Evolutionary conservation across 2,888 invertebrate genomes (phyloP).

Genomic region (Eristalis pertinax): DNA sequence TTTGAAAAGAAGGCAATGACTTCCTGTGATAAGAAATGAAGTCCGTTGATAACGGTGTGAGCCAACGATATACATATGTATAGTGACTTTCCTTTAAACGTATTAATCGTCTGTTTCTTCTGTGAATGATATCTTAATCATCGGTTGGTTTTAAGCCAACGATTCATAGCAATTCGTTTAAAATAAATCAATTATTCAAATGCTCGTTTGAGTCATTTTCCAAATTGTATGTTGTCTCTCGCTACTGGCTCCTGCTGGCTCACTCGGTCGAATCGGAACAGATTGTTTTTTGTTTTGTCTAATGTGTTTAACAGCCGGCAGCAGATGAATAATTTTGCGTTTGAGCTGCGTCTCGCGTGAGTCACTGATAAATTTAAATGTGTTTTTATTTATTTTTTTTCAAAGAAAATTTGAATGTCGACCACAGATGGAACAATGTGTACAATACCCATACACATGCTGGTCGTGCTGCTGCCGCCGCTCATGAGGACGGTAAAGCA

Average conservation of each 20-base stretch:
- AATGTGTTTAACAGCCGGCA: slow-evolving; percentile 28
- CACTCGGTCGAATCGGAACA: neutral
- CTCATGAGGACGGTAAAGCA: slow-evolving; percentile 1
- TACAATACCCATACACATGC: neutral
- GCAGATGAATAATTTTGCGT: slow-evolving; percentile 30
- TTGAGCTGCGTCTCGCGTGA: slow-evolving; percentile 20
- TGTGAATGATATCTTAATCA: slow-evolving; percentile 22
- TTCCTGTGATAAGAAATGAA: slow-evolving; percentile 51
- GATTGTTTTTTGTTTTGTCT: slow-evolving; percentile 14
- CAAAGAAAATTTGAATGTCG: slow-evolving; percentile 29
- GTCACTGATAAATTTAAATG: slow-evolving; percentile 57
- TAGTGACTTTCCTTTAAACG: neutral
- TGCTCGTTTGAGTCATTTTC: slow-evolving; percentile 10
- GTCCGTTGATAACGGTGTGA: slow-evolving; percentile 7
- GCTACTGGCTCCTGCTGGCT: neutral
- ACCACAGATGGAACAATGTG: slow-evolving; percentile 17
- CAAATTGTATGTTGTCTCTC: neutral
- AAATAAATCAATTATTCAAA: slow-evolving; percentile 35
- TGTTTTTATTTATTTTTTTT: slow-evolving; percentile 27
- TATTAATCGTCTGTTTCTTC: neutral
- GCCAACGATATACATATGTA: too few relatives aligned
- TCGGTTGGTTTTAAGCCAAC: neutral
- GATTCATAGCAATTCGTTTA: neutral
- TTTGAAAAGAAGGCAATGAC: slow-evolving; percentile 27
- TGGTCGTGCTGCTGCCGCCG: too few relatives aligned